These are phyloP conservation scores for Crax fasciolata DNA, from an alignment of 2,797 vertebrate species.

Conservation along the genomic window DNA sequence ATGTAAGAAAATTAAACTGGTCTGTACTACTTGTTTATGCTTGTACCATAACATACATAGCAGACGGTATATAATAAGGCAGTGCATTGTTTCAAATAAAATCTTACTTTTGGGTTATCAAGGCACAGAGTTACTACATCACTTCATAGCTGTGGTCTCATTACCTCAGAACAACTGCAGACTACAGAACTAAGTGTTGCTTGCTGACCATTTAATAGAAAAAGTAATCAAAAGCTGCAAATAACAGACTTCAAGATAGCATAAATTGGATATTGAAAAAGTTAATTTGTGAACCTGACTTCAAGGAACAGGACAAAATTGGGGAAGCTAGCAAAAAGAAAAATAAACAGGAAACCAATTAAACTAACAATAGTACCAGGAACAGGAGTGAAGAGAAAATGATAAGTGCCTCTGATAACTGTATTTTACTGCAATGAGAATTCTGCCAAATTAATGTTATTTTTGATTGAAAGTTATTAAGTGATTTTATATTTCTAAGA, in stretches of 20 bases:
- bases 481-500: not conserved
- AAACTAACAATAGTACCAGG: not conserved
- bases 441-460: not conserved
- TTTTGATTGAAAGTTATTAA: not conserved
- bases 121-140: not conserved
- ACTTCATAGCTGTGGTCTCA: not conserved
- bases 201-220: not conserved
- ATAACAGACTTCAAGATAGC: not conserved
- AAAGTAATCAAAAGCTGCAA: slow-evolving; percentile 3
- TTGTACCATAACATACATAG: not conserved
- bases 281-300: slow-evolving; percentile 14
- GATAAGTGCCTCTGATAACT: slow-evolving; percentile 26
- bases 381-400: not conserved
- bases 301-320: slow-evolving; percentile 24
- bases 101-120: not conserved
- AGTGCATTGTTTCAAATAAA: not conserved
- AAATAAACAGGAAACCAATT: slow-evolving; percentile 50
- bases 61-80: not conserved
- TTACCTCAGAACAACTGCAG: not conserved
- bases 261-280: slow-evolving; percentile 23
- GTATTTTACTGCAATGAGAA: not conserved
- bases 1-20: not conserved
- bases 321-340: not conserved
- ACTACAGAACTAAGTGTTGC: not conserved
- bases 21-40: not conserved